Percentiles rank a stretch among this genome's conserved stretches.
Conservation (phyloP, 2,113 vertebrate genomes). For the Meriones unguiculatus region DNA sequence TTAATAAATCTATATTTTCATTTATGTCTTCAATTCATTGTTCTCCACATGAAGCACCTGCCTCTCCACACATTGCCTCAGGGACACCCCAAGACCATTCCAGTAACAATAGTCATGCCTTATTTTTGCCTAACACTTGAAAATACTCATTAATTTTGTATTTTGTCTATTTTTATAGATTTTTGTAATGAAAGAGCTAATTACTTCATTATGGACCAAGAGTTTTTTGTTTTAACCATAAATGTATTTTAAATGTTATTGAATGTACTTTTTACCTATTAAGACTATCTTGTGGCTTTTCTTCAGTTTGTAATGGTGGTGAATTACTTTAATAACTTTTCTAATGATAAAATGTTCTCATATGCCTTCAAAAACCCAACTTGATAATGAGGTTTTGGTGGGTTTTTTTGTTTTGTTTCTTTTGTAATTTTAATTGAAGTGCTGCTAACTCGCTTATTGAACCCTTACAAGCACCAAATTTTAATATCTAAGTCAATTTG, state of each 20-base stretch:
- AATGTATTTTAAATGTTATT: constrained; percentile 69
- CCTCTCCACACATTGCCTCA: neutral
- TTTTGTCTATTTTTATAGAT: constrained; percentile 37
- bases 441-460: constrained; percentile 68
- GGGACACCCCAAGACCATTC: neutral
- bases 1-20: neutral
- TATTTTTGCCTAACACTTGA: constrained; percentile 39
- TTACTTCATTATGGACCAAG: constrained; percentile 42
- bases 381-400: constrained; percentile 21
- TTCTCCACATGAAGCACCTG: neutral
- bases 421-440: constrained; percentile 40
- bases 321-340: constrained; percentile 75
- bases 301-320: constrained; percentile 67
- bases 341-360: constrained; percentile 62
- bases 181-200: constrained; percentile 55
- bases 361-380: constrained; percentile 45
- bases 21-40: neutral
- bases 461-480: constrained; percentile 83
- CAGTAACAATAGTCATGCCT: neutral
- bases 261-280: constrained; percentile 47
- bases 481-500: constrained; percentile 74
- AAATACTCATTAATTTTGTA: constrained; percentile 46
- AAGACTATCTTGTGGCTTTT: constrained; percentile 62
- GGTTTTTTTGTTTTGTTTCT: neutral
- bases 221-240: constrained; percentile 65